phyloP scores from a whole-genome alignment of 1,140 invertebrate species.

The Lithobius niger region DNA sequence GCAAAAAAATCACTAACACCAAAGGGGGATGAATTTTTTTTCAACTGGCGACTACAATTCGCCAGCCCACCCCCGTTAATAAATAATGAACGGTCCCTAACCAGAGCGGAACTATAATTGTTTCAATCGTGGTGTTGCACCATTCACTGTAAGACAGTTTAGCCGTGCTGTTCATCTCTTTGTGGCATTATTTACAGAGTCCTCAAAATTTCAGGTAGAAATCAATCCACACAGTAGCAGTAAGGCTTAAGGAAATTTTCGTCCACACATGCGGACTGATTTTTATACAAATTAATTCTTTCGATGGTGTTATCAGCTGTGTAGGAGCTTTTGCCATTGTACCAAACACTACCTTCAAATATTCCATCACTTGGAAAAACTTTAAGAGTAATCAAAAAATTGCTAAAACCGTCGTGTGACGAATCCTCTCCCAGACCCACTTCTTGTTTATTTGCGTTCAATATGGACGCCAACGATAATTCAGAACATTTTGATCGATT shows the following conservation, averaged over 20 bases:
- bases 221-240: constrained; percentile 22
- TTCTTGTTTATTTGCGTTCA: constrained; percentile 16
- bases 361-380: constrained; percentile 15
- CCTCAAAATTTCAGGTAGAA: no score
- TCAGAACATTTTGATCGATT: not conserved
- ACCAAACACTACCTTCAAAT: constrained; percentile 18
- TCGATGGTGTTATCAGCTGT: constrained; percentile 10
- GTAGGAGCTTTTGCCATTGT: constrained; percentile 13
- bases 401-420: not conserved
- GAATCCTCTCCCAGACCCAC: constrained; percentile 9
- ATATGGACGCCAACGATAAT: constrained; percentile 6
- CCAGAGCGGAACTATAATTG: no score
- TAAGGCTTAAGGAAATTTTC: constrained; percentile 18
- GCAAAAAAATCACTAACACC: no score
- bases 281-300: constrained; percentile 17
- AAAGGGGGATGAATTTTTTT: no score
- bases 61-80: no score
- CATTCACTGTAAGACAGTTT: no score
- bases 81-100: no score
- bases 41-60: no score
- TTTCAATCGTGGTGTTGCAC: no score
- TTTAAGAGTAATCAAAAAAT: constrained; percentile 12
- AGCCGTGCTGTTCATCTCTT: no score
- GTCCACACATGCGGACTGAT: constrained; percentile 18
- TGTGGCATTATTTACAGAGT: no score